phyloP scores from a whole-genome alignment of 2,113 vertebrate genomes.

The Malurus cyaneus region DNA sequence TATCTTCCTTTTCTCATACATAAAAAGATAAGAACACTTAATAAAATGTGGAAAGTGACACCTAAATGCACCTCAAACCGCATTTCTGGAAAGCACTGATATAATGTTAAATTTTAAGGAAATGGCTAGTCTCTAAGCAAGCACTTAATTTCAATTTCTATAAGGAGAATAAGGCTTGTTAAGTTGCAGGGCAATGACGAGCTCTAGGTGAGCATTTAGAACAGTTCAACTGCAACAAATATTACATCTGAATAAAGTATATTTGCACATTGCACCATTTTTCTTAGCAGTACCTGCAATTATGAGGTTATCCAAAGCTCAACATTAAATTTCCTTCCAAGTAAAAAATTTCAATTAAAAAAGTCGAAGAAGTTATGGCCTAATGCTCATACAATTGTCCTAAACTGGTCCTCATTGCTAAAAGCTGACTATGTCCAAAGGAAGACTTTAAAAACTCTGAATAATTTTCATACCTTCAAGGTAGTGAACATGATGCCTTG shows the following conservation, averaged over 20 bases:
- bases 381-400: neutral
- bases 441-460: neutral
- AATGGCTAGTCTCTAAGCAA: neutral
- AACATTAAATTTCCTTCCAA: neutral
- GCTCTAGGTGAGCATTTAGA: neutral
- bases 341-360: neutral
- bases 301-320: neutral
- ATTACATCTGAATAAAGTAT: neutral
- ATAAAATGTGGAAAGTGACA: neutral
- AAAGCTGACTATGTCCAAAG: neutral
- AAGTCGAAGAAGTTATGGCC: neutral
- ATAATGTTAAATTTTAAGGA: neutral
- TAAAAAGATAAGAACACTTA: neutral
- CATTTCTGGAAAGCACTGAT: neutral
- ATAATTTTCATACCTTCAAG: slow-evolving; percentile 81
- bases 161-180: neutral
- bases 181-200: neutral
- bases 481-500: slow-evolving; percentile 99
- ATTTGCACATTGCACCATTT: neutral
- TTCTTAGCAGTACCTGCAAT: neutral
- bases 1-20: neutral
- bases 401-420: neutral
- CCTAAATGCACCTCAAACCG: neutral
- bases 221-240: neutral
- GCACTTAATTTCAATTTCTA: neutral